Conservation (phyloP, 2,113 vertebrate genomes). For the Seriola rivoliana region DNA sequence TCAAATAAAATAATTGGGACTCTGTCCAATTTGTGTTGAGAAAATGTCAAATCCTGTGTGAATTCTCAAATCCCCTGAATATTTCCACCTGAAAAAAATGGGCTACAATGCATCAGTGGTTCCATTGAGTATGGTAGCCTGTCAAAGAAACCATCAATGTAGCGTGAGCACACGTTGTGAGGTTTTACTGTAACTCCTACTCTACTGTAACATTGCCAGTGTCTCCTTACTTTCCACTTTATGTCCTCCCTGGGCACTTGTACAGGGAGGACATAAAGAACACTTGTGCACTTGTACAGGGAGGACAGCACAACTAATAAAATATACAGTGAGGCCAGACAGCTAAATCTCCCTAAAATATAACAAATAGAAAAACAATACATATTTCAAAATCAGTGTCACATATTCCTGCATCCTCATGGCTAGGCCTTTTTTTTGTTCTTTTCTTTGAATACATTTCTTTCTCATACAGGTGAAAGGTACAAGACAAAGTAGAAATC, state of each 20-base stretch:
- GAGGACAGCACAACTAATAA: slow-evolving; percentile 13
- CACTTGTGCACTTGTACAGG: too few relatives aligned
- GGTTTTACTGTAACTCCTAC: neutral
- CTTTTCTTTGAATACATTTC: neutral
- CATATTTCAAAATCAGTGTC: slow-evolving; percentile 36
- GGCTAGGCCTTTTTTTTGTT: neutral
- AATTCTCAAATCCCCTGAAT: slow-evolving; percentile 49
- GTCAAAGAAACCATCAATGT: slow-evolving; percentile 66
- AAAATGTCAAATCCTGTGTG: slow-evolving; percentile 46
- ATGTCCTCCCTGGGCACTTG: neutral
- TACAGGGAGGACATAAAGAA: too few relatives aligned
- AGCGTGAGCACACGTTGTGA: neutral
- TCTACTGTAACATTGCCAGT: slow-evolving; percentile 16
- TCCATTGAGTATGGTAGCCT: slow-evolving; percentile 36
- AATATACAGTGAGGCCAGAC: slow-evolving; percentile 33
- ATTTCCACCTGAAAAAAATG: slow-evolving; percentile 55
- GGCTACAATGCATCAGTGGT: slow-evolving; percentile 25
- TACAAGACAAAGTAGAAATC: neutral
- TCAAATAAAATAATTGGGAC: slow-evolving; percentile 62
- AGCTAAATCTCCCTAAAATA: slow-evolving; percentile 13
- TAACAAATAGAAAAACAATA: slow-evolving; percentile 13
- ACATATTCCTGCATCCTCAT: neutral
- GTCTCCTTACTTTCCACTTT: slow-evolving; percentile 8
- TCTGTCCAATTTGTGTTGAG: slow-evolving; percentile 44
- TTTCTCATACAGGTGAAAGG: slow-evolving; percentile 6